Evolutionary conservation across 1,140 invertebrate species (phyloP).

Genomic region (Bombus consobrinus): DNA sequence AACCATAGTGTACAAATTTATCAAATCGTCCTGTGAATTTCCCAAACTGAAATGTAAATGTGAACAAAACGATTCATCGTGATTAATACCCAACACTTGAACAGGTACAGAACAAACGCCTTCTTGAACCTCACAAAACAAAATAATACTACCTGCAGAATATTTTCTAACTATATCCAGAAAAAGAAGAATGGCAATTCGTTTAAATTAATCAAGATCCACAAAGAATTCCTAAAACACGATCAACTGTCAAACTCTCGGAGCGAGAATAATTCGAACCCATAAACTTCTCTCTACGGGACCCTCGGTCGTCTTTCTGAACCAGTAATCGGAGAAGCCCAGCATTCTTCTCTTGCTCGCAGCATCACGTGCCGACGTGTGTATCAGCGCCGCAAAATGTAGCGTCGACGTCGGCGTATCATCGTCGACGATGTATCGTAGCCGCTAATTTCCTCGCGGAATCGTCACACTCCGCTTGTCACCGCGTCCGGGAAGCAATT

Average conservation of each 20-base stretch:
- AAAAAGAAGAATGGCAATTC: slow-evolving; percentile 69
- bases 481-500: slow-evolving; percentile 67
- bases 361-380: slow-evolving; percentile 4
- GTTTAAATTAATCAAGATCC: slow-evolving; percentile 84
- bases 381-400: slow-evolving; percentile 5
- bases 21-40: no score
- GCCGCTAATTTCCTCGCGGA: slow-evolving; percentile 66
- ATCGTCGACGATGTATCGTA: slow-evolving; percentile 30
- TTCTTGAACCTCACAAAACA: background rate
- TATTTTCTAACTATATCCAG: no score
- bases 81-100: background rate
- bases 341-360: slow-evolving; percentile 14
- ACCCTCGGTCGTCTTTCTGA: background rate
- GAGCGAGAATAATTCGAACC: background rate
- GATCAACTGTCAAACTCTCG: no score
- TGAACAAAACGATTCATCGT: background rate
- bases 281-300: background rate
- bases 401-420: slow-evolving; percentile 21
- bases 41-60: background rate
- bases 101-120: background rate
- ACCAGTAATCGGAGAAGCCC: slow-evolving; percentile 10
- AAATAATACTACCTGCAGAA: background rate
- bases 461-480: slow-evolving; percentile 62
- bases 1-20: no score
- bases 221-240: background rate